Base-by-base conservation (phyloP, 1,140 invertebrate genomes). In the Zaprionus taronus region DNA sequence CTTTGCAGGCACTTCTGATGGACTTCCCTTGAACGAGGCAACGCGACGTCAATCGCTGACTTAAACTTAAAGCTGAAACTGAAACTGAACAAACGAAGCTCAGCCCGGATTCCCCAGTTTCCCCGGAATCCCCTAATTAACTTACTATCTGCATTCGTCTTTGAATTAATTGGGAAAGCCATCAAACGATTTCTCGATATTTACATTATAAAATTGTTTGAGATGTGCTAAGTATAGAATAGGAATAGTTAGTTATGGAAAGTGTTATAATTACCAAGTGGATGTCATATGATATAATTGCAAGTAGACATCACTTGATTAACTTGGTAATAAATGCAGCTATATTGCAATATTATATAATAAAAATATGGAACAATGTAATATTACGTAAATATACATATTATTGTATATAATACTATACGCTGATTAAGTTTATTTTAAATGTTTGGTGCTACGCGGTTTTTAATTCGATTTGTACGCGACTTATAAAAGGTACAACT, bases 1-100 rank as follows among this genome's bases (percentile, higher is more conserved):
- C 69, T 72, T 80, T 17, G 66, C 77, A 69, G 47, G 62, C 72
- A 72, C 63, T 80, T 75, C 77, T 67, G 53, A 77, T 80, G 66
- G 66, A 71, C 65, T 79, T 83, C 82, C 68, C 67, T 80, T 87
- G 47, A 55, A 51, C 53, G 34, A 41, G 57, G 22, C 24, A 65
- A 17, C n/a, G 56, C 62, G 47, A 26, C 38, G 47, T 22, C 49
- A 73, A 14, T 49, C 44, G 53, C 44, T 56, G 26, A 26, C 44
- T 65, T 53, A 69, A 55, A 47, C n/a, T 17, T 17, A n/a, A 44
- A 44, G 5, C 15, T n/a, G 31, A 62, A 44, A 34, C 15, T 34
- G 20, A 49, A 22, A 34, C 15, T 34, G 20, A 49, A 22, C 9
- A 12, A 5, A n/a, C 17, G 44, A 7, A 49, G 15, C 38, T 51